Evolutionary conservation across 2,888 invertebrate species (phyloP), one percentile per base, ranked within the genome.

Genomic region (Ectemnius cavifrons): DNA sequence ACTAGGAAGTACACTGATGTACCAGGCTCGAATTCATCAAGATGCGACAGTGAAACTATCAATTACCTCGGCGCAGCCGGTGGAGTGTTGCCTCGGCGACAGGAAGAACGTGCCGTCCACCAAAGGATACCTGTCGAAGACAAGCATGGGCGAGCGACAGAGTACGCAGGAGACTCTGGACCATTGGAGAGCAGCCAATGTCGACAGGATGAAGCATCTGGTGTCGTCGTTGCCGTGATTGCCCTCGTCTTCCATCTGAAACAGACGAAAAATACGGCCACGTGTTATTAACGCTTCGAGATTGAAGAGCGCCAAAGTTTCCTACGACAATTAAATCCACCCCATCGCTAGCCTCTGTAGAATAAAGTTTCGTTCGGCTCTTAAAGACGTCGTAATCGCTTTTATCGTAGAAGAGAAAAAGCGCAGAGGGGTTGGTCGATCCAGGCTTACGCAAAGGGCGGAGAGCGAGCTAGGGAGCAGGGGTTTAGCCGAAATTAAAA

Each of bases 171-270:
- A 94, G 58, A 96, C 97, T 86, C 95, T 94, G 79, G 96, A 95
- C 92, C 96, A 96, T 88, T 97, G 97, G 89, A 97, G 95, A 45
- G 97, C 97, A 78, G 98, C 98, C 89, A 99, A 92, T 58, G 97
- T 98, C 76, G 98, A 97, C 89, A 99, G 93, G 86, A 99, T 97
- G 93, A 99, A 99, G 89, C 97, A 96, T 84, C 99, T 94, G 63
- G 98, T 98, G 91, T 99, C 99, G 91, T 99, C 99, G 92, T 99
- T 99, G 87, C 99, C 99, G 91, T 98, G 98, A 92, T 98, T 97
- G 79, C 98, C 98, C 91, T 99, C 99, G 90, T 99, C 99, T 92
- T 99, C 99, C 94, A 99, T 98, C 97, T 98, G 93, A 63, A 94
- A 89, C 92, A 93, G 84, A 84, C 84, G 14, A 37, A 23, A 63